A percentile compares a stretch with the other conserved stretches of the same genome.
phyloP scores from a whole-genome alignment of 2,113 vertebrate genomes.

The Aramus guarauna region DNA sequence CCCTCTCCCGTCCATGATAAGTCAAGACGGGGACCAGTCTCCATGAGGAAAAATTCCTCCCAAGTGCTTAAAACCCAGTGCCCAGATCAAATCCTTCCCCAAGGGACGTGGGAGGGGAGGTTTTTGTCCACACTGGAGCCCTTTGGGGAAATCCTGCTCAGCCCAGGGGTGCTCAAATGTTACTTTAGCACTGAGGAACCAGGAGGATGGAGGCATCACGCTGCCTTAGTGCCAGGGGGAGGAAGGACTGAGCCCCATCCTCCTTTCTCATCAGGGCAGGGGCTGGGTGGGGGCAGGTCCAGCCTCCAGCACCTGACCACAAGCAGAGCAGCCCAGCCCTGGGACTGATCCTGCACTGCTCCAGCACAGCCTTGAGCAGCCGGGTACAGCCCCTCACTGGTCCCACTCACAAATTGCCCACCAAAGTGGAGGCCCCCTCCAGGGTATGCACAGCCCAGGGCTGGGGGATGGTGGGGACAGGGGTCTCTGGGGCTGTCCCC shows the following conservation, averaged over 20 bases:
- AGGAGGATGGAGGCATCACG: background rate
- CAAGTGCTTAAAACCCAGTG: background rate
- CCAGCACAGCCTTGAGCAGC: background rate
- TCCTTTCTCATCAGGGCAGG: background rate
- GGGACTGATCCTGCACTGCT: background rate
- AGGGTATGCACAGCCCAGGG: too few species aligned
- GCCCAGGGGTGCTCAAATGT: accelerated
- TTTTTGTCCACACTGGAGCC: background rate
- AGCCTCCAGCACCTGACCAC: background rate
- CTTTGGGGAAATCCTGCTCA: background rate
- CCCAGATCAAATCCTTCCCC: background rate
- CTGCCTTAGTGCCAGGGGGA: background rate
- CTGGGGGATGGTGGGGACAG: background rate
- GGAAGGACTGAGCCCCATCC: background rate
- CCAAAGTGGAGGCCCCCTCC: background rate
- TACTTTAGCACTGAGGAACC: background rate
- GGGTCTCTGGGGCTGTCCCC: background rate
- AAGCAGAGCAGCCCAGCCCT: background rate
- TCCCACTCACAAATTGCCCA: accelerated
- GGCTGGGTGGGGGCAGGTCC: background rate
- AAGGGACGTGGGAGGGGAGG: background rate
- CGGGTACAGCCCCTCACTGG: background rate
- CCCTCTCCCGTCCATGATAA: background rate
- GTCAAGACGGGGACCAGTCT: background rate
- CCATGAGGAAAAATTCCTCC: background rate